Evolutionary conservation across 2,113 vertebrate species (phyloP), one percentile per base, ranked within the genome.

Genomic region (Lontra canadensis): DNA sequence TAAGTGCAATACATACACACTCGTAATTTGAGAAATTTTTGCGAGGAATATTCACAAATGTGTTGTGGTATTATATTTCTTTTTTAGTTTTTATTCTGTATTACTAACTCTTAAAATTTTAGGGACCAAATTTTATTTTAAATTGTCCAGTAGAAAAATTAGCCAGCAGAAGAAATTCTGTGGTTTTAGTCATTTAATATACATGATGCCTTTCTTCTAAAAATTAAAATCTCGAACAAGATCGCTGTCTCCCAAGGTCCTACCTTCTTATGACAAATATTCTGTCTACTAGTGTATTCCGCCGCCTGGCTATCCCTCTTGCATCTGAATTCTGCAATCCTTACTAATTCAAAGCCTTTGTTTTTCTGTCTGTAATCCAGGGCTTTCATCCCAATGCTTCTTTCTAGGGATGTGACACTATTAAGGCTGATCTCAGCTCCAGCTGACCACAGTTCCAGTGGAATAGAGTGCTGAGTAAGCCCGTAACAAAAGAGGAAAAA

Each of bases 11-110:
- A 76, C 20, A 73, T 79, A 39, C 34, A n/a, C 84, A 25, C 7
- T 73, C 85, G 82, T 52, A 95, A 90, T 88, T 80, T 93, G 29
- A 95, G 81, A 67, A 69, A 88, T 63, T 69, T 83, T 97, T 93
- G 7, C 6, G 87, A 69, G 8, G 21, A 88, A 63, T 88, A 74
- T 92, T 94, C 47, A 94, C 31, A 95, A 90, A 91, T 52, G 94
- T 76, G 7, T 44, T 69, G 17, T 93, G 34, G 81, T 78, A 81
- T 14, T 79, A 0, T 79, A 63, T 34, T 67, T 63, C 49, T 79
- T 96, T 81, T 95, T 88, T 52, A 88, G 47, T 23, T 92, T 90
- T 95, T 88, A 84, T 57, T 61, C 23, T 76, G 14, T 61, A 52
- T 76, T 85, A 84, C 44, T 96, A 94, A 97, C 67, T 93, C 25